Conservation (phyloP, 2,888 invertebrate species). For the Rotaria macrura region DNA sequence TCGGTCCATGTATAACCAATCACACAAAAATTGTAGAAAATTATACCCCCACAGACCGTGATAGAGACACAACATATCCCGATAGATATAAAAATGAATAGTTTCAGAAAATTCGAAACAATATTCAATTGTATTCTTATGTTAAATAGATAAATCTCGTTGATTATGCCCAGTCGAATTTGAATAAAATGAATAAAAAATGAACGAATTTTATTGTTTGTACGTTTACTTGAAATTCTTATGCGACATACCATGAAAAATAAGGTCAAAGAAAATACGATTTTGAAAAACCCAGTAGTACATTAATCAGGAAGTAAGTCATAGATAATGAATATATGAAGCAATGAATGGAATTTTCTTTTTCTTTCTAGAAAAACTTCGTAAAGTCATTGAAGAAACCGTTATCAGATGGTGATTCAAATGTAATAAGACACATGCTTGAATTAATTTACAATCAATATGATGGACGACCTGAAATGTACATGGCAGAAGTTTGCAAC, state of each 20-base stretch:
- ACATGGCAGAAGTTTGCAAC: too few species aligned
- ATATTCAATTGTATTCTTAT: neutral
- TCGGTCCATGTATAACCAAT: too few species aligned
- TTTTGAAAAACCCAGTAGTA: neutral
- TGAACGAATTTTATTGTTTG: neutral
- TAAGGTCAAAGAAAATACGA: neutral
- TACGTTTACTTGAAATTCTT: neutral
- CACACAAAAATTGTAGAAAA: too few species aligned
- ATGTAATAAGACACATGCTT: constrained; percentile 94
- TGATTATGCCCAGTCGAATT: too few species aligned
- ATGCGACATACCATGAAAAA: neutral
- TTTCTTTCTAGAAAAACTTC: constrained; percentile 62
- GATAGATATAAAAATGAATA: too few species aligned
- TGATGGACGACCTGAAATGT: too few species aligned
- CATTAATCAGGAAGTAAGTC: neutral
- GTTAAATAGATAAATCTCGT: neutral
- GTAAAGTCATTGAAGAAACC: constrained; percentile 64
- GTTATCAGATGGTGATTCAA: constrained; percentile 76
- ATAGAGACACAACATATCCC: too few species aligned
- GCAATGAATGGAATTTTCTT: neutral
- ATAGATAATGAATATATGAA: neutral
- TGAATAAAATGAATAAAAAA: neutral
- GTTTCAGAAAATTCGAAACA: too few species aligned
- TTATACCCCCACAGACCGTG: too few species aligned
- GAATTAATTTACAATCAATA: constrained; percentile 83